Evolutionary conservation across 2,797 vertebrate genomes (phyloP), one percentile per base, ranked within the genome.

Genomic region (Chelmon rostratus): DNA sequence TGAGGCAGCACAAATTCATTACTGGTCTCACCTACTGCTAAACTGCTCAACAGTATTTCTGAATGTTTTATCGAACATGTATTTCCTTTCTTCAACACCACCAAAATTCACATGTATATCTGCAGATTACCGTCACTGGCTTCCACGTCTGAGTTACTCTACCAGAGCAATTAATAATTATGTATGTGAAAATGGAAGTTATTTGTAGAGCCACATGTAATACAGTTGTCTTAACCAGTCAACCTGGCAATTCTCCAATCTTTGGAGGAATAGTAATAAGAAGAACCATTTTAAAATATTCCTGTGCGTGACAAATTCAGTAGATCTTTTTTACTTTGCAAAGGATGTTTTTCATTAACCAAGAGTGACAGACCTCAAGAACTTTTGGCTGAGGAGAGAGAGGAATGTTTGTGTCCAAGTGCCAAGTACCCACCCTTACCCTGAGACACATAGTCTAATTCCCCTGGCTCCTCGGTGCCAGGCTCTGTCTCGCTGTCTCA

Each of bases 401-500:
- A 93, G 87, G 89, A 92, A 92, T 93, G 92, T 90, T 85, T 88
- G 83, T 80, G 80, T 89, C 64, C 1, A 79, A 56, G 83, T 90
- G 91, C 93, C 92, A 94, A 92, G 85, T 90, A 91, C 86, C 88
- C 92, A 91, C 91, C 91, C 91, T 86, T 76, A 87, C 73, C 80
- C 81, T 80, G 87, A 88, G 81, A 92, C 89, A 86, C 78, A 72
- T 28, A 78, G 75, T 82, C 87, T 92, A 84, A 87, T 86, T 88
- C 86, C 76, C 80, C 72, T 76, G 87, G 89, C 81, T 92, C 69
- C 78, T 81, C 16, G 5, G 88, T 94, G 92, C 91, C 92, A 92
- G 89, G 81, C 88, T 82, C 69, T 49, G 83, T 88, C 82, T 89
- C 53, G 28, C 49, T 63, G 64, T 62, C 74, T 79, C 59, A 59